Percentiles rank a stretch among this genome's conserved stretches.
These are phyloP conservation scores for Dreissena polymorpha DNA, from an alignment of 1,140 invertebrate genomes.

Conservation along the genomic window DNA sequence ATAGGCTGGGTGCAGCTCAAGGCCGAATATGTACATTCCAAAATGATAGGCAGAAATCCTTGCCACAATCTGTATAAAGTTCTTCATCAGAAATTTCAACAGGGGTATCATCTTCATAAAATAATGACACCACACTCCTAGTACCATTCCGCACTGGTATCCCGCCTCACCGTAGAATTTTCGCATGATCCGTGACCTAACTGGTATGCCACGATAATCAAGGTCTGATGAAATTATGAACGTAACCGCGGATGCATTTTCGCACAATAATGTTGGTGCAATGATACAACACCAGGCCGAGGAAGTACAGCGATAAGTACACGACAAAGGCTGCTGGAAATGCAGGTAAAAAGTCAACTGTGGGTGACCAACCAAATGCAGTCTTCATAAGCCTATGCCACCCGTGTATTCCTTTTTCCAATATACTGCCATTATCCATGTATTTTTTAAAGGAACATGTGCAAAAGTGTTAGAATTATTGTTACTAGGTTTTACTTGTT, in stretches of 20 bases:
- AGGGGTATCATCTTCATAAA: conserved; percentile 32
- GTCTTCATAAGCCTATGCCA: conserved; percentile 29
- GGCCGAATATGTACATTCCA: conserved; percentile 26
- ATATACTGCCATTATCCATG: background rate
- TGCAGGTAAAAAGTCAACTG: conserved; percentile 24
- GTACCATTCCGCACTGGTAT: conserved; percentile 34
- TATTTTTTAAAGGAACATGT: too few relatives aligned
- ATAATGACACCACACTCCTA: conserved; percentile 33
- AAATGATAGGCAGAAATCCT: conserved; percentile 43
- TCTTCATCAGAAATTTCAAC: conserved; percentile 31
- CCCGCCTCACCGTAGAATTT: conserved; percentile 40
- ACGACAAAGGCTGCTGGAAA: conserved; percentile 32
- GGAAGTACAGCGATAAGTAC: conserved; percentile 37
- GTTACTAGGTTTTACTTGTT: too few relatives aligned
- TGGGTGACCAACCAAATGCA: conserved; percentile 32
- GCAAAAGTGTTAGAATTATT: too few relatives aligned
- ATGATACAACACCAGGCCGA: conserved; percentile 18
- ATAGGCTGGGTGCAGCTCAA: conserved; percentile 42
- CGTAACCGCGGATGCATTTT: background rate
- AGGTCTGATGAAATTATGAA: conserved; percentile 37
- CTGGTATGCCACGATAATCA: conserved; percentile 28
- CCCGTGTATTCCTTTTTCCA: background rate
- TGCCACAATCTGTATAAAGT: conserved; percentile 30
- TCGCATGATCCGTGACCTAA: conserved; percentile 53
- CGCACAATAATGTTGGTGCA: conserved; percentile 30